Conservation (phyloP, 2,888 invertebrate genomes). For the Tetragnatha montana region DNA sequence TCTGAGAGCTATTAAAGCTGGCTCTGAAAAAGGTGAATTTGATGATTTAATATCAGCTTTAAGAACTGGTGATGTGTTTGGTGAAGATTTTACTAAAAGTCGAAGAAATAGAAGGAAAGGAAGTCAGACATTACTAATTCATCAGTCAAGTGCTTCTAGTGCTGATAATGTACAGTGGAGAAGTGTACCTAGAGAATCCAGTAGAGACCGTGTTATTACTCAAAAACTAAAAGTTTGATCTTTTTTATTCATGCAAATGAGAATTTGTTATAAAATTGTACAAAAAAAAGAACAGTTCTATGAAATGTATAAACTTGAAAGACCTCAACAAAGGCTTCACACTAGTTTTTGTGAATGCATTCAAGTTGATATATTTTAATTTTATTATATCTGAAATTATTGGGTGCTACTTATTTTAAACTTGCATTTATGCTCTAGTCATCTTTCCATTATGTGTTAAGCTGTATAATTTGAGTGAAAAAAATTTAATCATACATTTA, state of each 20-base stretch:
- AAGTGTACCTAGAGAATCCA: conserved; percentile 66
- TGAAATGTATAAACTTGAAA: conserved; percentile 32
- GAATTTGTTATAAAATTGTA: conserved; percentile 34
- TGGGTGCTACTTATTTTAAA: conserved; percentile 55
- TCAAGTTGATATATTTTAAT: conserved; percentile 26
- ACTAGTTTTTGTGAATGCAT: conserved; percentile 37
- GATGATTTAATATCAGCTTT: conserved; percentile 96
- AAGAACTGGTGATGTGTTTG: conserved; percentile 95
- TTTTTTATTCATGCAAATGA: conserved; percentile 12
- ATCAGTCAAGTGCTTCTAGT: conserved; percentile 59
- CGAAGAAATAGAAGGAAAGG: conserved; percentile 80
- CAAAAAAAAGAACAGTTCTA: conserved; percentile 4
- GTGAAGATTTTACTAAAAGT: conserved; percentile 95
- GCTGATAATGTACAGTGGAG: conserved; percentile 68
- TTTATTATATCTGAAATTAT: conserved; percentile 34
- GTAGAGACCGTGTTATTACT: conserved; percentile 64
- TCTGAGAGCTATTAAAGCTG: conserved; percentile 76
- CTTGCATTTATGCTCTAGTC: conserved; percentile 34
- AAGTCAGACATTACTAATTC: conserved; percentile 60
- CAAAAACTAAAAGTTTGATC: conserved; percentile 65
- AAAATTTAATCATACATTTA: not conserved
- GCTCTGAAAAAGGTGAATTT: conserved; percentile 87
- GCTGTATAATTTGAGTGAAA: not conserved
- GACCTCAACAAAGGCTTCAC: not conserved
- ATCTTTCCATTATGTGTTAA: conserved; percentile 34